phyloP scores from a whole-genome alignment of 2,888 invertebrate species.

The Eledona agricola region DNA sequence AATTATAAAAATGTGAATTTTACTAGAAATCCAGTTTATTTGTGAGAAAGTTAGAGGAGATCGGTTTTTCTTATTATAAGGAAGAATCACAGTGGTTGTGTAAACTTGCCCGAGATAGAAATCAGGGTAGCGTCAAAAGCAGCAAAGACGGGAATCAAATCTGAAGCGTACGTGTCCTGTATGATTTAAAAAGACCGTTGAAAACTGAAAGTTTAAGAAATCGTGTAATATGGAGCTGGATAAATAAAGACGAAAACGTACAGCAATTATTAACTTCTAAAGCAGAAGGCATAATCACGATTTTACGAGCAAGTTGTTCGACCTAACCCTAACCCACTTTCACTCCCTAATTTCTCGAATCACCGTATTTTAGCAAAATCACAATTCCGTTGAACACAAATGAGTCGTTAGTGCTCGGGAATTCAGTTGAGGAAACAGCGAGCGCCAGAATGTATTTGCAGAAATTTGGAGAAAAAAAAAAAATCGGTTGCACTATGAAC shows the following conservation, averaged over 20 bases:
- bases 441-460: constrained; percentile 33
- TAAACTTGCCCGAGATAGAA: constrained; percentile 38
- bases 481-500: too few species aligned
- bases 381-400: constrained; percentile 39
- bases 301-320: constrained; percentile 35
- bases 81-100: constrained; percentile 30
- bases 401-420: constrained; percentile 38
- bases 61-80: too few species aligned
- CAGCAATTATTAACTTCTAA: constrained; percentile 32
- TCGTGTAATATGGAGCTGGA: too few species aligned
- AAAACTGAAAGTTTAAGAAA: constrained; percentile 18
- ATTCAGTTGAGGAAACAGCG: constrained; percentile 32
- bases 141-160: constrained; percentile 40
- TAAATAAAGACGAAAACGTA: background rate
- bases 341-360: constrained; percentile 37
- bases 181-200: constrained; percentile 33
- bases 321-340: constrained; percentile 37
- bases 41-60: background rate
- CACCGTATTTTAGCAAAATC: constrained; percentile 38
- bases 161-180: constrained; percentile 38
- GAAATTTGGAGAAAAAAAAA: too few species aligned
- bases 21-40: background rate
- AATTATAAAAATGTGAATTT: background rate
- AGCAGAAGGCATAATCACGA: constrained; percentile 31
- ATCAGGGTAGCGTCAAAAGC: constrained; percentile 35